Percentiles rank a stretch among this genome's conserved stretches.
Conservation (phyloP, 2,888 invertebrate species). For the Pyrocoelia pectoralis region DNA sequence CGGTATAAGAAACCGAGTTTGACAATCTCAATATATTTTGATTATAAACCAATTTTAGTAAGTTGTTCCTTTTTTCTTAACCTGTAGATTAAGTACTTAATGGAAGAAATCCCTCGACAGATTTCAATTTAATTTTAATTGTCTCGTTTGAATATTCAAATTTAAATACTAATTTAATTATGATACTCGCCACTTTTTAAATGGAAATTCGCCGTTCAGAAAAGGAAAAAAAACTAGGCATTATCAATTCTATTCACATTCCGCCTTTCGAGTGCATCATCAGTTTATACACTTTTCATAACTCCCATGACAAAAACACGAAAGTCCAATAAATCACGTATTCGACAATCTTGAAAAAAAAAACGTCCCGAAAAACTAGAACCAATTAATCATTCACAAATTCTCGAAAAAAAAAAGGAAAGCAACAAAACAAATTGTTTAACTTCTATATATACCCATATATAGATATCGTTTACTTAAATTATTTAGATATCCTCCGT, state of each 20-base stretch:
- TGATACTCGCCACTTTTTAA: neutral
- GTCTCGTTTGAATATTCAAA: neutral
- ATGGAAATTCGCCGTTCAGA: neutral
- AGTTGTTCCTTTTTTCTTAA: neutral
- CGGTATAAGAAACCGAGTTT: no score
- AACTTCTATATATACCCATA: slow-evolving; percentile 4
- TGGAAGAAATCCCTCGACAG: neutral
- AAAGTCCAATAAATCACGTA: neutral
- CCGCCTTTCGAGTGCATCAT: neutral
- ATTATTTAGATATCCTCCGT: slow-evolving; percentile 20
- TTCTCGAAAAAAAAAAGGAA: neutral
- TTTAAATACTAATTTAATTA: slow-evolving; percentile 1
- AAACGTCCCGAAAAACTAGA: no score
- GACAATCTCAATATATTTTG: no score
- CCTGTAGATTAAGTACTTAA: neutral
- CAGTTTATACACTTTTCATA: neutral
- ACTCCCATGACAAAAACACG: neutral
- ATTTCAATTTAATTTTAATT: neutral
- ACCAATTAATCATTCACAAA: slow-evolving; percentile 21
- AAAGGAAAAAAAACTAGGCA: neutral
- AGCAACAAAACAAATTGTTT: slow-evolving; percentile 25
- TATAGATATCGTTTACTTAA: no score
- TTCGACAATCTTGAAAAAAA: neutral
- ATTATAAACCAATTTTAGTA: neutral
- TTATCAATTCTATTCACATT: neutral